Evolutionary conservation across 2,888 invertebrate genomes (phyloP).

Genomic region (Teleogryllus oceanicus): DNA sequence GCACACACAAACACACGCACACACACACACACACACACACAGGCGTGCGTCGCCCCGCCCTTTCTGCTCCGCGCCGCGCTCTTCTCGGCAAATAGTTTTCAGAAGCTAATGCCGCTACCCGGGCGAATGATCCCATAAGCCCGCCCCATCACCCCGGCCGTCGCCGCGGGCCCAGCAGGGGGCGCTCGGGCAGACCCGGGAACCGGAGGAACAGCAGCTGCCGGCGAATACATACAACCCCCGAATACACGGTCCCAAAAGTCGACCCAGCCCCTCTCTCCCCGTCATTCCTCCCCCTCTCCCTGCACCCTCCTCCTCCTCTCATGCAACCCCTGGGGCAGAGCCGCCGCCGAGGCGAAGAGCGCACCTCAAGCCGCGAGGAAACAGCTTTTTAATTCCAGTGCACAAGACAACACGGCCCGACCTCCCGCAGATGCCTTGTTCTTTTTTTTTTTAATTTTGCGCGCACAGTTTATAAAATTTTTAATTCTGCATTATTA

Average conservation of each 20-base stretch:
- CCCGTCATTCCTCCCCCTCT: too few species aligned
- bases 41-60: neutral
- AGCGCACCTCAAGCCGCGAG: neutral
- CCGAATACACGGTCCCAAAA: too few species aligned
- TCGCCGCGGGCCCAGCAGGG: neutral
- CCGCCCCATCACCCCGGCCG: neutral
- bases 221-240: too few species aligned
- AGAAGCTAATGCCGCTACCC: neutral
- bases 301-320: too few species aligned
- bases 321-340: too few species aligned
- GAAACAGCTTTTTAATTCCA: neutral
- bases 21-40: neutral
- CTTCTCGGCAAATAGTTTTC: neutral
- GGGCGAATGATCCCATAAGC: conserved; percentile 18
- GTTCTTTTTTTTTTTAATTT: neutral
- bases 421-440: neutral
- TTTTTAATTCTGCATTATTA: conserved; percentile 18
- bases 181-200: too few species aligned
- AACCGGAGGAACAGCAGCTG: too few species aligned
- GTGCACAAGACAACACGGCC: neutral
- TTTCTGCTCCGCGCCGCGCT: neutral
- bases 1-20: too few species aligned
- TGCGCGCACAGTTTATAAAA: neutral
- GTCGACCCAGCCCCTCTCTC: too few species aligned
- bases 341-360: neutral